A percentile compares a stretch with the other conserved stretches of the same genome.
phyloP scores from a whole-genome alignment of 2,888 invertebrate species.

The Drosophila dives region DNA sequence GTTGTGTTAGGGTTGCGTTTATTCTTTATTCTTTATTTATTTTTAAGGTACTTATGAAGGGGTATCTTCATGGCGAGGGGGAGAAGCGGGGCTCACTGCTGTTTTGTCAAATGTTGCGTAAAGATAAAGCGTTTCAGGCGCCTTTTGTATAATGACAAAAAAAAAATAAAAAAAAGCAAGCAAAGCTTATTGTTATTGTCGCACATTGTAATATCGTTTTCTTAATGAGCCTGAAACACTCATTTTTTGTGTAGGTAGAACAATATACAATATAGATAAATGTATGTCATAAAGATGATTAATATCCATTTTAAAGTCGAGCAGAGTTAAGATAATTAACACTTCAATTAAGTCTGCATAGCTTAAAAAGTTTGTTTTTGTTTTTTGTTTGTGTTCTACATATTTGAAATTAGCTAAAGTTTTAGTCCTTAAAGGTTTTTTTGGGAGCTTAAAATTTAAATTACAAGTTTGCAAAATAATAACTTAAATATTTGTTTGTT shows the following conservation, averaged over 20 bases:
- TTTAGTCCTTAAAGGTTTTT: not conserved
- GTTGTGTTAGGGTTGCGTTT: constrained; percentile 4
- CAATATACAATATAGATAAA: not conserved
- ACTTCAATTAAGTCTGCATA: not conserved
- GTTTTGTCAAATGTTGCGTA: constrained; percentile 72
- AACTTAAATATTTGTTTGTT: not conserved
- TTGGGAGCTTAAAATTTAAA: not conserved
- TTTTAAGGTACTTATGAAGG: not conserved
- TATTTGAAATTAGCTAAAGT: not conserved
- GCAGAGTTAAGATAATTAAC: not conserved
- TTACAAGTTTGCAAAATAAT: not conserved
- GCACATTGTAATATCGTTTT: constrained; percentile 6
- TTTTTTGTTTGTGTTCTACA: not conserved
- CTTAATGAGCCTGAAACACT: constrained; percentile 38
- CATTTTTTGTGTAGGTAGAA: constrained; percentile 7
- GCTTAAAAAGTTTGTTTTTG: not conserved
- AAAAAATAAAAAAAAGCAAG: constrained; percentile 42
- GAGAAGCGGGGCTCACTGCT: constrained; percentile 14
- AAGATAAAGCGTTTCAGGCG: constrained; percentile 59
- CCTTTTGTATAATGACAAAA: constrained; percentile 37
- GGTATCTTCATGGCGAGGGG: not conserved
- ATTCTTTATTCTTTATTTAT: not conserved
- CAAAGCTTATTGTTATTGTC: constrained; percentile 45
- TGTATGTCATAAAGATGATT: not conserved
- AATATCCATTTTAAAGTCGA: not conserved